These are phyloP conservation scores for Aleiodes leptofemur DNA, from an alignment of 2,888 invertebrate genomes.

Conservation along the genomic window DNA sequence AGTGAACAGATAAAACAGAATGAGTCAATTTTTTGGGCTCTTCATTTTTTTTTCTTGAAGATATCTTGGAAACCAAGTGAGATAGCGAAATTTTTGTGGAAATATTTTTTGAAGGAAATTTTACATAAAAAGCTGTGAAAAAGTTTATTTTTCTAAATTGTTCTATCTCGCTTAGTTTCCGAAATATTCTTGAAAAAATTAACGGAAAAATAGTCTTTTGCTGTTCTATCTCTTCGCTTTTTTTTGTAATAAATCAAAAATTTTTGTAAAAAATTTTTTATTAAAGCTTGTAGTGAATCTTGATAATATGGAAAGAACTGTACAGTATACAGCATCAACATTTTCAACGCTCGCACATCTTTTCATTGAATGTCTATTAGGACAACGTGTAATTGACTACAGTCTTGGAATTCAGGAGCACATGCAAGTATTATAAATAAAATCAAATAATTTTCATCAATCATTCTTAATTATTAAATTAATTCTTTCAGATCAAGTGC, in stretches of 20 bases:
- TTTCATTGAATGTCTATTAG: slow-evolving; percentile 12
- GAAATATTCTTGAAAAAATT: no score
- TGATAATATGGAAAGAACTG: background rate
- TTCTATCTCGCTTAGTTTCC: no score
- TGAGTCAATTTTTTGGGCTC: no score
- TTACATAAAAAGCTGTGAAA: no score
- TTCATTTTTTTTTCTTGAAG: no score
- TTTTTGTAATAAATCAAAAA: background rate
- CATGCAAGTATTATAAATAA: background rate
- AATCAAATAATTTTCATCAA: background rate
- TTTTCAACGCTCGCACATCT: background rate
- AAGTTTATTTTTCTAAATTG: no score
- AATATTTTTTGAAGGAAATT: no score
- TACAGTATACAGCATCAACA: background rate
- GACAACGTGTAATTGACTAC: slow-evolving; percentile 9
- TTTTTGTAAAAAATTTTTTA: background rate
- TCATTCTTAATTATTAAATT: background rate
- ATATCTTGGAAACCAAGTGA: no score
- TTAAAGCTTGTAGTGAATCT: background rate
- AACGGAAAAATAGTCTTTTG: no score
- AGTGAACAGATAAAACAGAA: no score
- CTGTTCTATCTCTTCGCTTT: no score
- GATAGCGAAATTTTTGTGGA: no score
- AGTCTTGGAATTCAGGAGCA: slow-evolving; percentile 15
- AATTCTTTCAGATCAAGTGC: background rate